Evolutionary conservation across 2,113 vertebrate species (phyloP), one percentile per base, ranked within the genome.

Genomic region (Coreoperca whiteheadi): DNA sequence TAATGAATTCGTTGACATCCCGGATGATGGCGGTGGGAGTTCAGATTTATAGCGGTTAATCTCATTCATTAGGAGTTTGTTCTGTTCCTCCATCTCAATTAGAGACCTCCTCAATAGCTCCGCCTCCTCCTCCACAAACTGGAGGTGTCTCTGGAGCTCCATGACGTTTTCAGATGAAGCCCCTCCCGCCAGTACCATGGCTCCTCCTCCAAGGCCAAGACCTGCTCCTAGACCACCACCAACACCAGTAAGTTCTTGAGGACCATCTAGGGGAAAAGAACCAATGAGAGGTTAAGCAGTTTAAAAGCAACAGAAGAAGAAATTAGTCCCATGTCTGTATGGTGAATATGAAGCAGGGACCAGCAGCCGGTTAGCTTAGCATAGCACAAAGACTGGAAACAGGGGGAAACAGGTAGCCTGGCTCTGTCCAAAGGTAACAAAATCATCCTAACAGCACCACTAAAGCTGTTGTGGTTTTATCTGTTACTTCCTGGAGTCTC

Each of bases 51-150:
- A 99, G 89, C 97, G 97, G 92, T 96, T 97, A 54, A 99, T 96
- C 91, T 99, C 98, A 0, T 93, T 97, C 94, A 99, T 96, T 83
- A 99, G 96, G 69, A 99, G 95, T 77, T 99, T 99, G 95, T 99
- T 99, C 93, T 99, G 98, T 56, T 99, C 98, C 93, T 99, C 98
- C 89, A 99, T 94, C 91, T 99, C 98, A 0, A 98, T 96, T 4
- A 99, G 94, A 0, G 98, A 99, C 83, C 98, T 94, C 63, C 97
- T 94, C 79, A 99, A 95, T 15, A 99, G 96, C 85, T 99, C 98
- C 0, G 98, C 98, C 93, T 99, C 98, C 95, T 99, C 98, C 93
- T 99, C 98, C 80, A 99, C 98, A 0, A 99, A 99, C 95, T 99
- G 98, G 82, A 99, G 94, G 89, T 99, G 98, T 54, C 98, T 93